phyloP scores from a whole-genome alignment of 2,797 vertebrate species.

The Masticophis lateralis region DNA sequence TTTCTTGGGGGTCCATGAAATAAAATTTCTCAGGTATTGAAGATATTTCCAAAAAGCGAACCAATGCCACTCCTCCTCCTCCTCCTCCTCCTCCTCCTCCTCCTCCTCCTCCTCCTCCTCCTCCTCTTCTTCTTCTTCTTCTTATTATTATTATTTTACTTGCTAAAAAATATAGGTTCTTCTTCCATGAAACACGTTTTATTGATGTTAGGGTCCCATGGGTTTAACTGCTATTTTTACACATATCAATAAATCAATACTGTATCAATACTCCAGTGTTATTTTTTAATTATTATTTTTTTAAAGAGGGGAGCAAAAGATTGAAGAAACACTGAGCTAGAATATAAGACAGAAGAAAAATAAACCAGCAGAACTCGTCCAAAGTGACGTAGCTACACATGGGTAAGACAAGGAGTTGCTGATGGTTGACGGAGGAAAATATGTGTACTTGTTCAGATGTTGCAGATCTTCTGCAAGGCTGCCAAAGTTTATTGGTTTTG shows the following conservation, averaged over 20 bases:
- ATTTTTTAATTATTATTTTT: not conserved
- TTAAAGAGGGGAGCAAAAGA: not conserved
- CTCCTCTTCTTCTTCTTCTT: no score
- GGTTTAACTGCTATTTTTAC: not conserved
- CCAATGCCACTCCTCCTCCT: not conserved
- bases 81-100: no score
- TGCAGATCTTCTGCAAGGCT: constrained; percentile 17
- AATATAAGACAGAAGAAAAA: not conserved
- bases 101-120: no score
- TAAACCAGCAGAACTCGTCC: not conserved
- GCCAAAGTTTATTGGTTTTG: constrained; percentile 16
- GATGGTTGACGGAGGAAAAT: not conserved
- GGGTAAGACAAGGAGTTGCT: not conserved
- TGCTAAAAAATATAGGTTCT: not conserved
- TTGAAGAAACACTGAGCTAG: not conserved
- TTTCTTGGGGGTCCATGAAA: not conserved
- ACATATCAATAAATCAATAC: not conserved
- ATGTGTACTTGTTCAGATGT: not conserved
- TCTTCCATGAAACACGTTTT: not conserved
- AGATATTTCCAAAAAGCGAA: not conserved
- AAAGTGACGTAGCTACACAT: not conserved
- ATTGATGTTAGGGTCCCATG: not conserved
- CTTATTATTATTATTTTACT: not conserved
- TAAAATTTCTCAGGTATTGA: not conserved
- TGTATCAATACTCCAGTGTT: not conserved